phyloP scores from a whole-genome alignment of 1,140 invertebrate genomes.

The Heliconius hermathena region DNA sequence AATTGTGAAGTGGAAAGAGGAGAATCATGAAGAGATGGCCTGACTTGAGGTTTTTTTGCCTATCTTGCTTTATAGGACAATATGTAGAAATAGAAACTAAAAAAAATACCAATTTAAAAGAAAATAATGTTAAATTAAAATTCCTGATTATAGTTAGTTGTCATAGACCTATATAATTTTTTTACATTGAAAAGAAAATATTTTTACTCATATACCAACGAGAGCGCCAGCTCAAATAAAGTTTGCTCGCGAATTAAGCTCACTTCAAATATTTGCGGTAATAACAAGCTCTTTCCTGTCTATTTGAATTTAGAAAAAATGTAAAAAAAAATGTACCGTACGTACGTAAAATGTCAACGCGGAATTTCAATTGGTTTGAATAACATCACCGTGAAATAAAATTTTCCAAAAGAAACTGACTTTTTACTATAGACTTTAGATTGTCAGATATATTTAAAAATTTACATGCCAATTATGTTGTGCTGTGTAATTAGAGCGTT shows the following conservation, averaged over 20 bases:
- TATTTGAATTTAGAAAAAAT: constrained; percentile 9
- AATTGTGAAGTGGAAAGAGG: no score
- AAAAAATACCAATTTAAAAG: no score
- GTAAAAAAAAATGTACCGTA: neutral
- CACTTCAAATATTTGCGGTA: constrained; percentile 37
- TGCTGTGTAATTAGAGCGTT: no score
- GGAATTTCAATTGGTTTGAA: neutral
- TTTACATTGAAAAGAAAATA: constrained; percentile 13
- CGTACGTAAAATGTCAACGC: neutral
- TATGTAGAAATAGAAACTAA: no score
- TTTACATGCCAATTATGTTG: neutral
- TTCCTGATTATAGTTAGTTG: neutral
- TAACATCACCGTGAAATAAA: neutral
- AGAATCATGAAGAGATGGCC: no score
- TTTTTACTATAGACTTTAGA: neutral
- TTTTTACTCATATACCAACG: neutral
- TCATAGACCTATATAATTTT: neutral
- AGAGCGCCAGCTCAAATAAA: neutral
- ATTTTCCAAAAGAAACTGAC: neutral
- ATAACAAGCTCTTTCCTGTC: constrained; percentile 36
- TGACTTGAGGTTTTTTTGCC: no score
- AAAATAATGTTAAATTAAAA: neutral
- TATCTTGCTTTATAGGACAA: no score
- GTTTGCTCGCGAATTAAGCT: constrained; percentile 29
- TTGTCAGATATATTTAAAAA: neutral